Percentiles rank a stretch among this genome's conserved stretches.
These are phyloP conservation scores for Eutrigla gurnardus DNA, from an alignment of 2,797 vertebrate genomes.

Conservation along the genomic window DNA sequence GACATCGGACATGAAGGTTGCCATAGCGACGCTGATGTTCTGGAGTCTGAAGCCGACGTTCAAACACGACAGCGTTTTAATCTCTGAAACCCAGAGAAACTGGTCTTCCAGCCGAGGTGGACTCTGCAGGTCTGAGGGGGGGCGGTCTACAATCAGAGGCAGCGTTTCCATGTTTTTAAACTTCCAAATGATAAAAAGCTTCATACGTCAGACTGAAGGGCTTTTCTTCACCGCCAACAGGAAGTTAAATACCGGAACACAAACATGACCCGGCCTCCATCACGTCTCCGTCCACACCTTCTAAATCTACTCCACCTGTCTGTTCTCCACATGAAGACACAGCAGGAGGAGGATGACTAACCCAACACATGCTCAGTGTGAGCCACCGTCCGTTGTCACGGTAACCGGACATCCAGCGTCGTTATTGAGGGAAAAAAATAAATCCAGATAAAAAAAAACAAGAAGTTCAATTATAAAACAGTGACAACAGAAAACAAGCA, in stretches of 20 bases:
- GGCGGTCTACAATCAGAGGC: no score
- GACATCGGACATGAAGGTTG: no score
- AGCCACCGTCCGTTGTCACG: not conserved
- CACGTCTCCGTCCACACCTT: no score
- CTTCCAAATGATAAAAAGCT: not conserved
- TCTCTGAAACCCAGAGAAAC: not conserved
- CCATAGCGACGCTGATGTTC: no score
- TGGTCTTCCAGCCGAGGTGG: not conserved
- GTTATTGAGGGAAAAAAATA: not conserved
- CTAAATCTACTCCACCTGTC: no score
- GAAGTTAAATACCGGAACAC: no score
- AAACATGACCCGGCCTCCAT: no score
- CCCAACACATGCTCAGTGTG: slow-evolving; percentile 33
- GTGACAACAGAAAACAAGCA: not conserved
- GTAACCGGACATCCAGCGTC: not conserved
- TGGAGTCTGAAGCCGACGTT: not conserved
- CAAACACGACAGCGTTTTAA: not conserved
- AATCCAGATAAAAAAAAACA: not conserved
- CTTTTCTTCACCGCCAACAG: not conserved
- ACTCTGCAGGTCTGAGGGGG: no score
- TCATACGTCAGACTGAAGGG: not conserved
- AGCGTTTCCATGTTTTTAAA: no score
- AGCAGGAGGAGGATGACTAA: not conserved
- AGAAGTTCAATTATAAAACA: not conserved
- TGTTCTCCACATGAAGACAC: not conserved